Conservation (phyloP, 2,888 invertebrate genomes). For the Malthinus flaveolus region DNA sequence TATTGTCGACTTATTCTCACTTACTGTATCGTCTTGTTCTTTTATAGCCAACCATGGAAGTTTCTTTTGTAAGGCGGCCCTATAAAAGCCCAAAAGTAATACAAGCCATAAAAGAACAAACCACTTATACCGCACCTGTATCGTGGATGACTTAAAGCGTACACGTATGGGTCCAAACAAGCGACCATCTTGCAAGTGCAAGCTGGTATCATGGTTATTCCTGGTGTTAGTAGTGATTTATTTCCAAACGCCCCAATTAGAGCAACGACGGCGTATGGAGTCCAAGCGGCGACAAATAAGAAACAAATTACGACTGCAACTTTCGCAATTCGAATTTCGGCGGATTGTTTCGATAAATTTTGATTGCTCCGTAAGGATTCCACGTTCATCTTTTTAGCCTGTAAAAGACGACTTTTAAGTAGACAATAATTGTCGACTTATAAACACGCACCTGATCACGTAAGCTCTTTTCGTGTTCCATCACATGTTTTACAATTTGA, state of each 20-base stretch:
- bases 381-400: slow-evolving; percentile 91
- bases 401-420: background rate
- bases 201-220: slow-evolving; percentile 84
- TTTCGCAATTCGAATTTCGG: slow-evolving; percentile 84
- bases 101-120: background rate
- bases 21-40: slow-evolving; percentile 62
- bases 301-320: slow-evolving; percentile 87
- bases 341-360: slow-evolving; percentile 67
- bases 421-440: background rate
- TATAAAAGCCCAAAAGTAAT: slow-evolving; percentile 43
- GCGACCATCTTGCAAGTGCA: slow-evolving; percentile 87
- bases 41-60: slow-evolving; percentile 78
- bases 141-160: slow-evolving; percentile 88
- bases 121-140: slow-evolving; percentile 62
- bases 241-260: slow-evolving; percentile 83
- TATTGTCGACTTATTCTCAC: slow-evolving; percentile 27
- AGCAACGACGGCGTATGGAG: slow-evolving; percentile 84
- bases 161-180: slow-evolving; percentile 89
- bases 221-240: slow-evolving; percentile 71
- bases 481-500: slow-evolving; percentile 85
- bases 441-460: slow-evolving; percentile 54
- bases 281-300: slow-evolving; percentile 85
- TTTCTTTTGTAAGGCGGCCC: slow-evolving; percentile 77
- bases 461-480: slow-evolving; percentile 81
- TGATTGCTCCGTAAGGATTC: slow-evolving; percentile 78